Percentiles rank a stretch among this genome's conserved stretches.
These are phyloP conservation scores for Lepidurus packardi DNA, from an alignment of 1,140 invertebrate species.

Conservation along the genomic window DNA sequence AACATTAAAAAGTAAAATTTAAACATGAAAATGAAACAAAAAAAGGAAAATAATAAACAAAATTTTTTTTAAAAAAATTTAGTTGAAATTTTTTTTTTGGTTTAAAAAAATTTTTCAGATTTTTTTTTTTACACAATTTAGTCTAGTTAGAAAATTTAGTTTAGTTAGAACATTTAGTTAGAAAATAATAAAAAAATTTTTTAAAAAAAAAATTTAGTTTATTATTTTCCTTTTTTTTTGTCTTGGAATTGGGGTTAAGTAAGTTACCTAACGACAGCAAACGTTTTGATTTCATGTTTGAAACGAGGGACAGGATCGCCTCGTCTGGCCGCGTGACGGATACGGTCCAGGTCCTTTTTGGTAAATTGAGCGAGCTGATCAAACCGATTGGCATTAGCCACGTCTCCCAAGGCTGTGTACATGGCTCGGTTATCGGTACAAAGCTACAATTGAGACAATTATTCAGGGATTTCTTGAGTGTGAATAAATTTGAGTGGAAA, in stretches of 20 bases:
- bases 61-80: too few species aligned
- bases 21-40: too few species aligned
- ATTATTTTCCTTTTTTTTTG: too few species aligned
- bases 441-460: constrained; percentile 53
- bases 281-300: constrained; percentile 85
- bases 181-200: too few species aligned
- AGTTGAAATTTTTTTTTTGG: too few species aligned
- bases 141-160: too few species aligned
- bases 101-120: too few species aligned
- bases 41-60: too few species aligned
- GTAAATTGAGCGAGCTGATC: constrained; percentile 76
- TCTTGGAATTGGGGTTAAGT: constrained; percentile 24
- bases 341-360: constrained; percentile 81
- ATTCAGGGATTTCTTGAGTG: constrained; percentile 23
- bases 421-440: constrained; percentile 81
- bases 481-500: not conserved
- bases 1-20: too few species aligned
- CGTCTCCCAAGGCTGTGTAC: constrained; percentile 87
- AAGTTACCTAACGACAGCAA: constrained; percentile 78
- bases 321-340: constrained; percentile 62
- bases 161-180: too few species aligned
- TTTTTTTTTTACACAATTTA: too few species aligned
- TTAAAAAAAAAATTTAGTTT: too few species aligned
- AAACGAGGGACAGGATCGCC: constrained; percentile 66
- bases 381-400: constrained; percentile 81